phyloP scores from a whole-genome alignment of 2,888 invertebrate genomes.

The Willowsia nigromaculata region DNA sequence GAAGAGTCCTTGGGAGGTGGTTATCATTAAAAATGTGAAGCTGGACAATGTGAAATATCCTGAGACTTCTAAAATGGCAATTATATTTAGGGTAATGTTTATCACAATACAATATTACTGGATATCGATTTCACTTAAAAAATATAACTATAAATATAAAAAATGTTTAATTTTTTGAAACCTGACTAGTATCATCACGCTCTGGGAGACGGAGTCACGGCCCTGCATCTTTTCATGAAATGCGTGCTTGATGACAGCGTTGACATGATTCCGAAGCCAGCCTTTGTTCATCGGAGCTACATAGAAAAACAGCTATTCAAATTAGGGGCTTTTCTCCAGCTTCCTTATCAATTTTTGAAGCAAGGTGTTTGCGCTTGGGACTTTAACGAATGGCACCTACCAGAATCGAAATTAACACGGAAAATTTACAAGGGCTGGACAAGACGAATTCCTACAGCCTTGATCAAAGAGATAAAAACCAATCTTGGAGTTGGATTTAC shows the following conservation, averaged over 20 bases:
- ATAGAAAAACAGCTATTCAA: slow-evolving; percentile 69
- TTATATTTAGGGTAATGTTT: slow-evolving; percentile 66
- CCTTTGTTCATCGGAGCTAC: slow-evolving; percentile 62
- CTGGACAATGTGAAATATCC: slow-evolving; percentile 60
- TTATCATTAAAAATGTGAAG: slow-evolving; percentile 64
- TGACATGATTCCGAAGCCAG: slow-evolving; percentile 74
- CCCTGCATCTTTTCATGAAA: slow-evolving; percentile 76
- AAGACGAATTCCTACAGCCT: slow-evolving; percentile 68
- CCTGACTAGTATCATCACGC: slow-evolving; percentile 75
- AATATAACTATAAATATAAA: too few relatives aligned
- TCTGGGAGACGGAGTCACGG: slow-evolving; percentile 75
- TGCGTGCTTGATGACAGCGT: slow-evolving; percentile 75
- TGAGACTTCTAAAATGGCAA: slow-evolving; percentile 57
- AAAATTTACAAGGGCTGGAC: slow-evolving; percentile 76
- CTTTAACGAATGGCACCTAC: slow-evolving; percentile 76
- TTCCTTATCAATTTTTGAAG: slow-evolving; percentile 77
- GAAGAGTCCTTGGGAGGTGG: slow-evolving; percentile 73
- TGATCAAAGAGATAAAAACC: slow-evolving; percentile 75
- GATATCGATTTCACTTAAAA: too few relatives aligned
- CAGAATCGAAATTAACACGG: slow-evolving; percentile 72
- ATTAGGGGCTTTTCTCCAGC: slow-evolving; percentile 70
- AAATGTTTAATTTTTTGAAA: not conserved
- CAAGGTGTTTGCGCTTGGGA: slow-evolving; percentile 75
- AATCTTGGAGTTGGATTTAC: slow-evolving; percentile 75
- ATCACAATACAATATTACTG: too few relatives aligned